Percentiles rank a stretch among this genome's conserved stretches.
These are phyloP conservation scores for Sarcophaga peregrina DNA, from an alignment of 1,140 invertebrate genomes.

Conservation along the genomic window DNA sequence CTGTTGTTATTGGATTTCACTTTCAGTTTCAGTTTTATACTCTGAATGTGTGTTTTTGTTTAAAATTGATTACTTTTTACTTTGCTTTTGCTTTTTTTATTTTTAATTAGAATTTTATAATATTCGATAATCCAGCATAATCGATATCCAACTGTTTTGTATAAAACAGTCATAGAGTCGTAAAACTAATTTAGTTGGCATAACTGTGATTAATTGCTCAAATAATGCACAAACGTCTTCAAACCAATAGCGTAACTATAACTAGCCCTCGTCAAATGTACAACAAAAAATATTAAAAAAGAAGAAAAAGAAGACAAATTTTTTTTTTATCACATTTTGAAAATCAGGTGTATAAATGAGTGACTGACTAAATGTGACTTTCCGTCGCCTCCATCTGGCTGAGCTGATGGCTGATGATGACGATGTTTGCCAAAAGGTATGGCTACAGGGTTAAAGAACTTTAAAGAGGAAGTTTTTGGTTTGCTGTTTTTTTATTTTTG, in stretches of 20 bases:
- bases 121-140: not conserved
- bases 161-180: not conserved
- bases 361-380: not conserved
- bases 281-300: too few species aligned
- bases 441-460: slow-evolving; percentile 26
- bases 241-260: not conserved
- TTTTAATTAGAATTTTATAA: too few species aligned
- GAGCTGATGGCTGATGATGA: not conserved
- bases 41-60: too few species aligned
- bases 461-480: not conserved
- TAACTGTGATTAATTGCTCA: slow-evolving; percentile 9
- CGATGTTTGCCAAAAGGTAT: slow-evolving; percentile 14
- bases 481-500: not conserved
- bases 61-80: too few species aligned
- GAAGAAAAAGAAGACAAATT: not conserved
- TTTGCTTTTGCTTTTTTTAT: not conserved
- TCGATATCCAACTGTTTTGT: not conserved
- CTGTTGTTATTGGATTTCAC: not conserved
- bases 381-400: too few species aligned
- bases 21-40: too few species aligned
- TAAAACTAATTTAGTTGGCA: slow-evolving; percentile 16
- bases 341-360: slow-evolving; percentile 4
- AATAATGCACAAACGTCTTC: not conserved
- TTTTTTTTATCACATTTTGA: not conserved
- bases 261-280: not conserved